Percentiles rank a stretch among this genome's conserved stretches.
phyloP scores from a whole-genome alignment of 2,797 vertebrate genomes.

The Setipinna tenuifilis region DNA sequence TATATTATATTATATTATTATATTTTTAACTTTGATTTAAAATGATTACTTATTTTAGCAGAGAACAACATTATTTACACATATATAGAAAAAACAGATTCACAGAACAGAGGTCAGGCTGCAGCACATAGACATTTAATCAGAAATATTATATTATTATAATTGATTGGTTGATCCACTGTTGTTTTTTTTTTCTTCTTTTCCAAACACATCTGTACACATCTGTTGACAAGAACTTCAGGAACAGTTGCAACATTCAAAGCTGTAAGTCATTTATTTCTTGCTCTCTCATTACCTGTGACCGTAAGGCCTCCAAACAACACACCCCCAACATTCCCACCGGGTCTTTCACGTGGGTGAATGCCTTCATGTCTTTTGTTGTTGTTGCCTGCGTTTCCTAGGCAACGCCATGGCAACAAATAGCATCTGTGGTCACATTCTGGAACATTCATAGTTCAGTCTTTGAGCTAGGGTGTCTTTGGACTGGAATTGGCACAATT shows the following conservation, averaged over 20 bases:
- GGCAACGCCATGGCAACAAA: neutral
- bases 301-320: neutral
- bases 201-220: neutral
- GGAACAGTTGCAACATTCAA: neutral
- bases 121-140: slow-evolving; percentile 6
- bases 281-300: neutral
- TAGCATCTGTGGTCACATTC: neutral
- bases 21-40: no score
- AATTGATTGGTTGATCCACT: neutral
- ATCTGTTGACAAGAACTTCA: neutral
- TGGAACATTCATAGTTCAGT: neutral
- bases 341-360: neutral
- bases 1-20: no score
- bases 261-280: neutral
- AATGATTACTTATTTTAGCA: no score
- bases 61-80: no score
- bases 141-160: neutral
- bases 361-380: neutral
- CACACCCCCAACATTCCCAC: neutral
- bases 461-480: neutral
- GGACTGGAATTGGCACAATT: neutral
- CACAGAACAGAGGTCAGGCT: neutral
- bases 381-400: neutral
- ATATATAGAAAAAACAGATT: neutral
- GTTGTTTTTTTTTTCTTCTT: neutral